These are phyloP conservation scores for Dunckerocampus dactyliophorus DNA, from an alignment of 2,113 vertebrate species.

Conservation along the genomic window DNA sequence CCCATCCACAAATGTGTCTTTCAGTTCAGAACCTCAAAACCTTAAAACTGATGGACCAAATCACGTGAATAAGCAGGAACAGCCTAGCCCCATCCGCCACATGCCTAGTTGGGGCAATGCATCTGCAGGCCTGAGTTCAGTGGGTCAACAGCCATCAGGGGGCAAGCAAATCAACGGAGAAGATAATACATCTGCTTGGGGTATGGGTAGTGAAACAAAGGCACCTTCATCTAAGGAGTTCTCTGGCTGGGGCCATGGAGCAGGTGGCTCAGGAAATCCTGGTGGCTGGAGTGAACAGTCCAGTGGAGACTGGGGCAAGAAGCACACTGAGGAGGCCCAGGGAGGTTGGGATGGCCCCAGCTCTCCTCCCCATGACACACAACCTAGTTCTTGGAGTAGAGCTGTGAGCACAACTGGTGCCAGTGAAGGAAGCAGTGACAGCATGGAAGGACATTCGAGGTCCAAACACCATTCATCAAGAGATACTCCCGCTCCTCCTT, in stretches of 20 bases:
- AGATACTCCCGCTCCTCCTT: constrained; percentile 68
- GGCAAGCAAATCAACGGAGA: constrained; percentile 71
- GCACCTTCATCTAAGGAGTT: constrained; percentile 62
- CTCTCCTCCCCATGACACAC: constrained; percentile 69
- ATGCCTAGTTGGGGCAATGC: constrained; percentile 86
- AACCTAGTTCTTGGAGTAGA: constrained; percentile 82
- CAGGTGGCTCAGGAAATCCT: constrained; percentile 73
- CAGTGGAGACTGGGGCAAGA: constrained; percentile 79
- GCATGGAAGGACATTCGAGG: constrained; percentile 74
- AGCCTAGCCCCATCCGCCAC: constrained; percentile 79
- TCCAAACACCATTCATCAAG: constrained; percentile 69
- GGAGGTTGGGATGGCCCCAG: constrained; percentile 80
- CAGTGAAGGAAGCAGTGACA: constrained; percentile 87
- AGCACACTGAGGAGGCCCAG: constrained; percentile 68
- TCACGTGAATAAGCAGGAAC: constrained; percentile 83
- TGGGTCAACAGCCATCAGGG: constrained; percentile 80
- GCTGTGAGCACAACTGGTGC: constrained; percentile 75
- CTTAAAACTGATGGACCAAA: constrained; percentile 99
- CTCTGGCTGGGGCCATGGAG: constrained; percentile 79
- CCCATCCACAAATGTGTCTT: constrained; percentile 95
- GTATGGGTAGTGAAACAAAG: constrained; percentile 82
- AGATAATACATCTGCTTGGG: constrained; percentile 84
- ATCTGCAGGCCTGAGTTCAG: constrained; percentile 83
- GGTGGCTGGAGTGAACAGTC: constrained; percentile 72
- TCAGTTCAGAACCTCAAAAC: constrained; percentile 99